These are phyloP conservation scores for Phainopepla nitens DNA, from an alignment of 2,113 vertebrate species.

Conservation along the genomic window DNA sequence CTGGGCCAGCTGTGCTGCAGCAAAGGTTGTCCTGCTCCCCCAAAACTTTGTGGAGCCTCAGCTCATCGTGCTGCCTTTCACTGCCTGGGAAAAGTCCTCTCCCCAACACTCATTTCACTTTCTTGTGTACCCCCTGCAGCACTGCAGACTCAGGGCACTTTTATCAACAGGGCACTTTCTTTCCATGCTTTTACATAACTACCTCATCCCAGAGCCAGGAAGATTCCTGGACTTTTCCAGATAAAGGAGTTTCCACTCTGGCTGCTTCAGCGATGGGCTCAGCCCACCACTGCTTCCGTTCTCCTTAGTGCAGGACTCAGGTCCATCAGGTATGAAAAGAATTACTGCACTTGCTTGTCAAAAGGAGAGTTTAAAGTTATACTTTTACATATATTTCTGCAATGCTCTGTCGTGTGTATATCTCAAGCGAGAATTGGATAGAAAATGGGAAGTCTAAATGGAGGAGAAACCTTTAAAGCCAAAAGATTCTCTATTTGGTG, in stretches of 20 bases:
- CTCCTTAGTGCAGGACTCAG: slow-evolving; percentile 62
- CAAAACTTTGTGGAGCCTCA: too few species aligned
- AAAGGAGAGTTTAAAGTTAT: not conserved
- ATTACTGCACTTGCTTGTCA: slow-evolving; percentile 7
- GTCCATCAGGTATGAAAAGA: slow-evolving; percentile 68
- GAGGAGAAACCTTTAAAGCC: not conserved
- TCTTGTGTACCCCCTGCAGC: slow-evolving; percentile 23
- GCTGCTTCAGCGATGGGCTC: slow-evolving; percentile 62
- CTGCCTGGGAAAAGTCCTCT: not conserved
- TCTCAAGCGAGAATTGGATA: not conserved
- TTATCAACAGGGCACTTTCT: slow-evolving; percentile 42
- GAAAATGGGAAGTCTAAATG: not conserved
- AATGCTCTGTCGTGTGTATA: not conserved
- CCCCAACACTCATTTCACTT: not conserved
- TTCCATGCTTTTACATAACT: slow-evolving; percentile 58
- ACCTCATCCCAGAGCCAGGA: slow-evolving; percentile 57
- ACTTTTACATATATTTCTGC: not conserved
- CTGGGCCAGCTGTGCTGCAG: not conserved
- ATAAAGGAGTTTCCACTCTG: slow-evolving; percentile 43
- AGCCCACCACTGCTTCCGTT: slow-evolving; percentile 7
- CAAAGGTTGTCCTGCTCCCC: not conserved
- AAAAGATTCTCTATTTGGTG: not conserved
- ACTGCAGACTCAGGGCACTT: slow-evolving; percentile 49
- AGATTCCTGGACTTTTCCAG: slow-evolving; percentile 60
- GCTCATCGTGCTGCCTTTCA: not conserved